Percentiles rank a stretch among this genome's conserved stretches.
Evolutionary conservation across 2,888 invertebrate genomes (phyloP).

Genomic region (Gari tellinella): DNA sequence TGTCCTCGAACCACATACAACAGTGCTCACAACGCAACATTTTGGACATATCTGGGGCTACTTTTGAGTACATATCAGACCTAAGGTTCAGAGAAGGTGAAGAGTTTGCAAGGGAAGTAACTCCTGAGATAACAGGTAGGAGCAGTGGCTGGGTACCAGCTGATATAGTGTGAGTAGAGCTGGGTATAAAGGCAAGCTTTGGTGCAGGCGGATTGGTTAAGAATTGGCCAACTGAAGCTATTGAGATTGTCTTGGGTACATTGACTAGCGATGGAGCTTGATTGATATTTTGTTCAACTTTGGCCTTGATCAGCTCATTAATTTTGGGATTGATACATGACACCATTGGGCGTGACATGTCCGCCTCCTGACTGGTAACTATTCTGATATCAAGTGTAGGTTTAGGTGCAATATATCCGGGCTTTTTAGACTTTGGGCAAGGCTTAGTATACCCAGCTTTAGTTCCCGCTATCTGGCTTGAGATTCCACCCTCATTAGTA

Average conservation of each 20-base stretch:
- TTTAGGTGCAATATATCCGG: constrained; percentile 22
- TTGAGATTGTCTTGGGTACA: not conserved
- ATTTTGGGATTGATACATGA: constrained; percentile 33
- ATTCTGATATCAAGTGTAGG: too few relatives aligned
- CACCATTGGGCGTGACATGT: constrained; percentile 25
- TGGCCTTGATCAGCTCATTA: constrained; percentile 50
- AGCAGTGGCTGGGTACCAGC: not conserved
- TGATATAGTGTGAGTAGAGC: not conserved
- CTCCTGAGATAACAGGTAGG: constrained; percentile 25
- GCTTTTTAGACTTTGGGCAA: constrained; percentile 55
- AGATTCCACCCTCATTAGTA: constrained; percentile 40
- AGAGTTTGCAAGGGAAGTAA: constrained; percentile 18
- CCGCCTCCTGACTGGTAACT: too few relatives aligned
- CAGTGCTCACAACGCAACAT: constrained; percentile 66
- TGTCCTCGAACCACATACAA: constrained; percentile 70
- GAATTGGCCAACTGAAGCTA: not conserved
- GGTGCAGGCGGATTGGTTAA: constrained; percentile 12
- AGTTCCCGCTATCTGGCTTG: constrained; percentile 1
- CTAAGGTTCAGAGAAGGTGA: not conserved
- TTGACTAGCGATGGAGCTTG: not conserved
- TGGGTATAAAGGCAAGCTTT: constrained; percentile 50
- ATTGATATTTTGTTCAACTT: constrained; percentile 42
- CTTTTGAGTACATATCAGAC: constrained; percentile 13
- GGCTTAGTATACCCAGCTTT: constrained; percentile 40
- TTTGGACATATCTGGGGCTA: constrained; percentile 28